These are phyloP conservation scores for Agrenia bidenticulata DNA, from an alignment of 2,888 invertebrate genomes.

Conservation along the genomic window DNA sequence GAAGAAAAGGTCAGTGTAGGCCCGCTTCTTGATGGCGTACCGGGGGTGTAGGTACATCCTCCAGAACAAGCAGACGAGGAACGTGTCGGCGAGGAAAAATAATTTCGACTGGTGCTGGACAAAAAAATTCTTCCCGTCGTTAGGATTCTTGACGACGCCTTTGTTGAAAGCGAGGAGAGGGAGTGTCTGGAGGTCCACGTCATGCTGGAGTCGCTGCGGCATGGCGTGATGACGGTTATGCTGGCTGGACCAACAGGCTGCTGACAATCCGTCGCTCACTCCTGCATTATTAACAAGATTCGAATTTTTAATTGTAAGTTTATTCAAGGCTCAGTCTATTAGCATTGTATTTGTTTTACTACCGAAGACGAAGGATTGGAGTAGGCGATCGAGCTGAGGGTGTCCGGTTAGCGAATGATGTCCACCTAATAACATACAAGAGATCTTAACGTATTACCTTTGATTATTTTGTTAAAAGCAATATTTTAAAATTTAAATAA, in stretches of 20 bases:
- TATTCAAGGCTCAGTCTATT: too few species aligned
- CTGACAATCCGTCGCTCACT: slow-evolving; percentile 47
- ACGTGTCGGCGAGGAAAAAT: slow-evolving; percentile 48
- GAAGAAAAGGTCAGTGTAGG: slow-evolving; percentile 43
- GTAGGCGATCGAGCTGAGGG: slow-evolving; percentile 45
- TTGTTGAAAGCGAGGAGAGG: slow-evolving; percentile 50
- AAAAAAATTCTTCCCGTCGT: slow-evolving; percentile 45
- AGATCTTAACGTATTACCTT: too few species aligned
- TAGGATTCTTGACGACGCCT: slow-evolving; percentile 45
- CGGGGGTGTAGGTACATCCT: slow-evolving; percentile 49
- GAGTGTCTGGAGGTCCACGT: slow-evolving; percentile 49
- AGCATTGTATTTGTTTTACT: too few species aligned
- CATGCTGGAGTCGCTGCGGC: slow-evolving; percentile 49
- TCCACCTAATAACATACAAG: too few species aligned
- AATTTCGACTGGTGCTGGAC: slow-evolving; percentile 48
- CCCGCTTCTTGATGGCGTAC: slow-evolving; percentile 41
- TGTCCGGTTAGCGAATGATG: slow-evolving; percentile 50
- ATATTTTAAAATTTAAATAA: too few species aligned
- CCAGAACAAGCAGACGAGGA: slow-evolving; percentile 49
- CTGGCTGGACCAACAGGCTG: slow-evolving; percentile 45
- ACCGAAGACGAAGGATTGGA: slow-evolving; percentile 48
- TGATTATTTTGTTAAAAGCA: too few species aligned
- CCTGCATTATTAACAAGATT: too few species aligned
- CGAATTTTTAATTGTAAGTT: too few species aligned
- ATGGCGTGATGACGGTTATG: slow-evolving; percentile 52